Conservation (phyloP, 2,113 vertebrate genomes). For the Xyliphius kryptos region DNA sequence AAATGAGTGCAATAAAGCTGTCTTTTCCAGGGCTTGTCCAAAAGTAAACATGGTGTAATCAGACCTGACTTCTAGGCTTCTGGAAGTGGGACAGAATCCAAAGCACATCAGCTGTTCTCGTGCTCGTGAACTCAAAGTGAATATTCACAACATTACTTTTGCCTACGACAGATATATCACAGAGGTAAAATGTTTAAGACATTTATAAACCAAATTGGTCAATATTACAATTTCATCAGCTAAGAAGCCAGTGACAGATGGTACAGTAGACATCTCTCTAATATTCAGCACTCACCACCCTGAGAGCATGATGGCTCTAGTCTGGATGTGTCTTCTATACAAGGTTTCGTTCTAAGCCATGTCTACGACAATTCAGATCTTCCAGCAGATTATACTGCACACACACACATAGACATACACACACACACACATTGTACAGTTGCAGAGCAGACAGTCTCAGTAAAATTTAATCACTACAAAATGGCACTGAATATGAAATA, state of each 20-base stretch:
- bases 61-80: no score
- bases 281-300: slow-evolving; percentile 26
- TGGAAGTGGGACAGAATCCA: no score
- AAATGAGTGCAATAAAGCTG: no score
- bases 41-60: no score
- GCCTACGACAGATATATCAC: background rate
- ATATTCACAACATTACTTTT: background rate
- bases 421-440: no score
- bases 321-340: slow-evolving; percentile 4
- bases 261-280: slow-evolving; percentile 25
- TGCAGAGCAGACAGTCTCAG: no score
- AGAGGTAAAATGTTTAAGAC: slow-evolving; percentile 18
- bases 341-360: slow-evolving; percentile 1
- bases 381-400: slow-evolving; percentile 22
- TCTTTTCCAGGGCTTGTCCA: no score
- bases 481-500: no score
- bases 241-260: slow-evolving; percentile 35
- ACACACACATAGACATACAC: no score
- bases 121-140: no score
- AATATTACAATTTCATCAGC: slow-evolving; percentile 45
- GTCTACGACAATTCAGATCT: slow-evolving; percentile 19
- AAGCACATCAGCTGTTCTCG: no score
- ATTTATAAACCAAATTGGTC: slow-evolving; percentile 16
- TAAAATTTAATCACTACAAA: no score
- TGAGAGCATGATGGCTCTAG: slow-evolving; percentile 4